A percentile compares a stretch with the other conserved stretches of the same genome.
phyloP scores from a whole-genome alignment of 2,888 invertebrate species.

The Orthonychiurus folsomi region DNA sequence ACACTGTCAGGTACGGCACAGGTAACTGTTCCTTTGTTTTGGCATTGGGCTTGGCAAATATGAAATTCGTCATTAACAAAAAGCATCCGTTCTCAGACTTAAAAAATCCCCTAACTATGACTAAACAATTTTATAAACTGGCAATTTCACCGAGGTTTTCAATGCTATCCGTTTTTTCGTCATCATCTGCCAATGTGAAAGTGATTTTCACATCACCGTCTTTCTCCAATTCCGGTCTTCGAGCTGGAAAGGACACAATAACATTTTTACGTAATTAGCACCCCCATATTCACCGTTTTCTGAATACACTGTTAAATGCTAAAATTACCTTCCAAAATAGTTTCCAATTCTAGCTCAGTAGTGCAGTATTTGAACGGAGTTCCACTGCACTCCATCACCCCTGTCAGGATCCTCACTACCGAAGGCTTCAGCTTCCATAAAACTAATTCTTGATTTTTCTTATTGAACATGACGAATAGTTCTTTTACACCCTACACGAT shows the following conservation, averaged over 20 bases:
- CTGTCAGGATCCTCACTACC: slow-evolving; percentile 31
- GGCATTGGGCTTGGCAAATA: too few species aligned
- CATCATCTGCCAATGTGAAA: slow-evolving; percentile 33
- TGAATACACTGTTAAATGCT: too few species aligned
- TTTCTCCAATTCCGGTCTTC: slow-evolving; percentile 21
- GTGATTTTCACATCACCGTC: slow-evolving; percentile 34
- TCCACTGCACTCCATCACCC: slow-evolving; percentile 30
- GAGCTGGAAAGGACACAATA: neutral
- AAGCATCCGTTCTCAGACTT: too few species aligned
- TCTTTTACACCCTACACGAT: slow-evolving; percentile 33
- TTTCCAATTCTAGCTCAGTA: slow-evolving; percentile 55
- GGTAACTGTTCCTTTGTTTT: too few species aligned
- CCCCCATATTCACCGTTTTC: neutral
- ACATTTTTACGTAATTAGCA: neutral
- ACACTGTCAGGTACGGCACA: too few species aligned
- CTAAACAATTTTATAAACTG: too few species aligned
- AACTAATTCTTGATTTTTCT: slow-evolving; percentile 33
- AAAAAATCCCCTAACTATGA: too few species aligned
- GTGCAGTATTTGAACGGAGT: slow-evolving; percentile 56
- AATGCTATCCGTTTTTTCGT: neutral
- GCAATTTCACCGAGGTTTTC: too few species aligned
- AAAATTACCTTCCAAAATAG: slow-evolving; percentile 53
- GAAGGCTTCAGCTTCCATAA: slow-evolving; percentile 38
- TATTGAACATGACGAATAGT: slow-evolving; percentile 35
- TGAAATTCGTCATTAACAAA: too few species aligned